Conservation (phyloP, 2,888 invertebrate species). For the Dexiosoma caninum region DNA sequence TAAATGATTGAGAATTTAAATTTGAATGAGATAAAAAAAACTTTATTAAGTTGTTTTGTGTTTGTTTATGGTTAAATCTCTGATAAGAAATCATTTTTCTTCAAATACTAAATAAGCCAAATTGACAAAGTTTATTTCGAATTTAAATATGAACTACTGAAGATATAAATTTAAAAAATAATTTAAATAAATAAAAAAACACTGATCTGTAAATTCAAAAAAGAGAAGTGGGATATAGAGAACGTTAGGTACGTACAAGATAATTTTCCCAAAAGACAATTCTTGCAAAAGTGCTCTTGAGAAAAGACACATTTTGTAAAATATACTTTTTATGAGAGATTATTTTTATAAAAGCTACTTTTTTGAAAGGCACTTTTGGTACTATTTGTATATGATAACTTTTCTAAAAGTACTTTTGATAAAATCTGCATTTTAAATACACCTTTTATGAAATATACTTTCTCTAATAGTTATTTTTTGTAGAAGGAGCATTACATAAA, state of each 20-base stretch:
- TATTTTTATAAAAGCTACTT: neutral
- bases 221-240: neutral
- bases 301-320: too few relatives aligned
- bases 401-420: neutral
- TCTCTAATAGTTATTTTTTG: neutral
- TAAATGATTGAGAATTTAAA: constrained; percentile 40
- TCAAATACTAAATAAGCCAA: constrained; percentile 12
- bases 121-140: constrained; percentile 27
- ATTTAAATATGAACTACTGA: neutral
- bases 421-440: too few relatives aligned
- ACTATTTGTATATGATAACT: neutral
- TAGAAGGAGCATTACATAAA: neutral
- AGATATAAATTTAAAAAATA: neutral
- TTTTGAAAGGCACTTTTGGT: neutral
- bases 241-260: too few relatives aligned
- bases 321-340: neutral
- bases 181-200: too few relatives aligned
- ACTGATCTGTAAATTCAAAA: neutral
- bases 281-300: neutral
- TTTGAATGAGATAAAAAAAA: neutral
- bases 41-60: constrained; percentile 37
- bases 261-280: neutral
- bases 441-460: neutral
- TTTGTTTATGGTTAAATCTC: constrained; percentile 47
- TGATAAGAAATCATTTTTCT: constrained; percentile 25